A percentile compares a stretch with the other conserved stretches of the same genome.
These are phyloP conservation scores for Anarrhichthys ocellatus DNA, from an alignment of 2,113 vertebrate species.

Conservation along the genomic window DNA sequence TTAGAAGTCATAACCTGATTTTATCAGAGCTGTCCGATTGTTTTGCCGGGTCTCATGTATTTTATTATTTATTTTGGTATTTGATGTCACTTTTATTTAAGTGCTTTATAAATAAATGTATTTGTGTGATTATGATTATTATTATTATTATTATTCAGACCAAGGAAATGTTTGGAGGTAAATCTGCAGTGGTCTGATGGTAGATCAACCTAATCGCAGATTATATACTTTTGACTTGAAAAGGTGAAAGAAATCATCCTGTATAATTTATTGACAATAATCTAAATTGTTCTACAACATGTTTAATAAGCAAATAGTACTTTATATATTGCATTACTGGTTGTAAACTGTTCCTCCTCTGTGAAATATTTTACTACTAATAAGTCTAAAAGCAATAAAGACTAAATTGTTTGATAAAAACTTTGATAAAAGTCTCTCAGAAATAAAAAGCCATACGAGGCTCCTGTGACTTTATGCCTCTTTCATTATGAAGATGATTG, in stretches of 20 bases:
- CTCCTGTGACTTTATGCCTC: no score
- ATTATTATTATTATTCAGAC: not conserved
- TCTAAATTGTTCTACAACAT: no score
- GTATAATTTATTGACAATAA: no score
- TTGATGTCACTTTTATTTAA: not conserved
- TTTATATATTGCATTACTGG: no score
- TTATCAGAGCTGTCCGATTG: not conserved
- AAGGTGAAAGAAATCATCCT: no score
- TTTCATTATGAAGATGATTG: not conserved
- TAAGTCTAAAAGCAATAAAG: not conserved
- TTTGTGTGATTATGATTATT: not conserved
- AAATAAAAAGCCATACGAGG: no score
- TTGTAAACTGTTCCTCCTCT: no score
- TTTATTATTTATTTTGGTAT: not conserved
- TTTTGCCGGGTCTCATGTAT: not conserved
- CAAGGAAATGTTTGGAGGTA: not conserved
- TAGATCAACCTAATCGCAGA: not conserved
- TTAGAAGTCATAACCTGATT: not conserved
- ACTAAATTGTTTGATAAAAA: no score
- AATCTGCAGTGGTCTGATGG: not conserved
- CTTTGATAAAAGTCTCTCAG: no score
- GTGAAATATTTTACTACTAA: not conserved
- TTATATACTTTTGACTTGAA: no score
- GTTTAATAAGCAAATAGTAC: no score
- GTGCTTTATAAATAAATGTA: not conserved